These are phyloP conservation scores for human DNA, from an alignment of 2,113 vertebrate species.

Conservation along the genomic window GRCh38 chr1:213259001-213259500, in stretches of 20 bases:
- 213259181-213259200: neutral
- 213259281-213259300: no score
- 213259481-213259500: no score
- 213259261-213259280: neutral
- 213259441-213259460: no score
- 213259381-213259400: no score
- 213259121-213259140: neutral
- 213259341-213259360: no score
- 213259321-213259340: no score
- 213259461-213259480: no score
- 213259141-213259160: neutral
- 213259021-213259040: neutral
- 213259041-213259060: neutral
- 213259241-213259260: neutral
- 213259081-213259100: neutral
- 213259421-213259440: no score
- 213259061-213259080: neutral
- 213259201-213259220: neutral
- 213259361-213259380: no score
- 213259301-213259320: no score
- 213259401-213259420: no score
- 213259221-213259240: neutral
- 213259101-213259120: neutral
- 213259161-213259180: neutral
- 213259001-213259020: neutral